These are phyloP conservation scores for Anastatus disparis DNA, from an alignment of 1,140 invertebrate genomes.

Conservation along the genomic window DNA sequence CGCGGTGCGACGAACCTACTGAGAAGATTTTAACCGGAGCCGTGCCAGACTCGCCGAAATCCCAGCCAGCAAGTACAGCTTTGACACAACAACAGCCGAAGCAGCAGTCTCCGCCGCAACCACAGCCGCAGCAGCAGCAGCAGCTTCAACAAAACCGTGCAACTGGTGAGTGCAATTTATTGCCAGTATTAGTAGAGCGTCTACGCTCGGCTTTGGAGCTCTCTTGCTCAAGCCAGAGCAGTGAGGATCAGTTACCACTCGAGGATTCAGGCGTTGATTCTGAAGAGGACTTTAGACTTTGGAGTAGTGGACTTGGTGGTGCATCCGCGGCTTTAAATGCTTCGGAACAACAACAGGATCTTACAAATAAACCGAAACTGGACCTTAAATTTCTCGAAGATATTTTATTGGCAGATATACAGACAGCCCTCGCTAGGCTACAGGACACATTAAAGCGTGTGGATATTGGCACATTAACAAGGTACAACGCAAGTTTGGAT, in stretches of 20 bases:
- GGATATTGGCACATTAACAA: constrained; percentile 66
- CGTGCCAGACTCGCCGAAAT: background rate
- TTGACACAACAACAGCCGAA: constrained; percentile 22
- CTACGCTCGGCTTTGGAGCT: constrained; percentile 62
- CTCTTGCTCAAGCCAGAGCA: constrained; percentile 51
- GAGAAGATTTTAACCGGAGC: constrained; percentile 44
- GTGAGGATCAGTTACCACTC: constrained; percentile 49
- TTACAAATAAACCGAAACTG: constrained; percentile 46
- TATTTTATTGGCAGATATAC: constrained; percentile 79
- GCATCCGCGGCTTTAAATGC: constrained; percentile 41
- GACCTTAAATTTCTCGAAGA: constrained; percentile 61
- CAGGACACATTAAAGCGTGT: constrained; percentile 75
- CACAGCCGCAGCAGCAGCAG: constrained; percentile 28
- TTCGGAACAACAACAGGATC: constrained; percentile 9
- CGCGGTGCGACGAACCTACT: constrained; percentile 44
- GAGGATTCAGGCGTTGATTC: constrained; percentile 55
- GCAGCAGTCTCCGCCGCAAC: too few species aligned
- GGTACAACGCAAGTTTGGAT: constrained; percentile 65
- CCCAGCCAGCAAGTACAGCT: background rate
- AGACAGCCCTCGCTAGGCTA: constrained; percentile 78
- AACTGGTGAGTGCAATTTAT: constrained; percentile 65
- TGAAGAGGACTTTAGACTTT: constrained; percentile 53
- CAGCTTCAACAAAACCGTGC: constrained; percentile 37
- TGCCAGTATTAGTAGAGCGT: constrained; percentile 64
- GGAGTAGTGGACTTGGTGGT: constrained; percentile 46